Base-by-base conservation (phyloP, 2,888 invertebrate species). In the Saturnia japonica region DNA sequence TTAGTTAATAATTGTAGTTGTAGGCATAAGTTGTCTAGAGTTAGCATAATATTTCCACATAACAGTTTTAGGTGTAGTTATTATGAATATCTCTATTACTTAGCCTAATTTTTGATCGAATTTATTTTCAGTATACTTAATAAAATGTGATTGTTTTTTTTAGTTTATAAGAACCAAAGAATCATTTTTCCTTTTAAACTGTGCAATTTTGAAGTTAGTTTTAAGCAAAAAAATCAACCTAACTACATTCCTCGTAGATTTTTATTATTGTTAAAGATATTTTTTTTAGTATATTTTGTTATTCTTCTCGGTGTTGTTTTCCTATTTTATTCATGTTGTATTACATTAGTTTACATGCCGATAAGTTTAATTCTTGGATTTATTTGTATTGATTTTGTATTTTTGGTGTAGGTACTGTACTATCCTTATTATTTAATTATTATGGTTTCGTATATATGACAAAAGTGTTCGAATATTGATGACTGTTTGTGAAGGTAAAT, bases 81-180 rank as follows among this genome's bases (percentile, higher is more conserved):
- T 86, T 82, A 82, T 84, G 86, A 77, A 14, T 84, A 76, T 82
- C 78, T 82, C 78, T 77, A 75, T 74, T 83, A 80, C 79, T 78
- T 76, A 75, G 77, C 80, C 78, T 81, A 80, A 78, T 81, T 82
- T 82, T 80, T 74, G 84, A 87, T 87, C 86, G 87, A 88, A 87
- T 91, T 89, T 89, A 83, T 84, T 85, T 83, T 78, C 76, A 64
- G 40, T 79, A 79, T 60, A 71, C 73, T 81, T 75, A 79, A 73
- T 81, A 76, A 79, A 80, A 86, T 89, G 89, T 91, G 91, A 91
- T 91, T 89, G 34, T 85, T 89, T 85, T 82, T 82, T 80, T 73
- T 87, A 87, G 85, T 86, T 88, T 75, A 28, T 90, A 91, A 90
- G 91, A 83, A 85, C 93, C 93, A 93, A 93, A 93, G 93, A 91